Base-by-base conservation (phyloP, 2,888 invertebrate species). In the Drosophila anomalata region DNA sequence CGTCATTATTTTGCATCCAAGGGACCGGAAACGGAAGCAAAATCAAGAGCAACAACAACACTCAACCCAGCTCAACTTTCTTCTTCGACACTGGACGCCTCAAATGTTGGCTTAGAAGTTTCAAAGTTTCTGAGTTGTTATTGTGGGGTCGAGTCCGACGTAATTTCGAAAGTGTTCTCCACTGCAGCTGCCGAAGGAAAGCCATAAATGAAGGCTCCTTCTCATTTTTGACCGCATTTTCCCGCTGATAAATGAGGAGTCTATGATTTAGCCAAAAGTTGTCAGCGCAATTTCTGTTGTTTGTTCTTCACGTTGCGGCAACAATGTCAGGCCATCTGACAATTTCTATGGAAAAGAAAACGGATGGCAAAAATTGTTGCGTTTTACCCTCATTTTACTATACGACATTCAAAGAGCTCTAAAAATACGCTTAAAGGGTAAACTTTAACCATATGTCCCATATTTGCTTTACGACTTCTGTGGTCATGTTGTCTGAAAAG, bases 1-100 rank as follows among this genome's bases (percentile, higher is more conserved):
- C 86, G 80, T 81, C 78, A 79, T 83, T 86, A 73, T 39, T 79
- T 79, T 73, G 75, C 62, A 59, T 66, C 68, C 65, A 71, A 47
- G 39, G 70, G 31, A 75, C 59, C 60, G 75, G 65, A 82, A 81
- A 62, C 14, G 54, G 33, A 62, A 62, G 42, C 29, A 29, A 39
- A 56, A 66, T 50, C 63, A 31, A 56, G 52, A 66, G 54, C 62
- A 29, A 52, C 56, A 54, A 42, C 44, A 50, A n/a, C 31, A 24
- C 52, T 41, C 47, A 14, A 44, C 22, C 51, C 22, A 41, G 9
- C 55, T 26, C 42, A 24, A 59, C 46, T 65, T 58, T 56, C 42
- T 20, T 12, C 9, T 46, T 48, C 63, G 31, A 48, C 20, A 36
- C 52, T 42, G 47, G 31, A 63, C 44, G 79, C 57, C 51, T 70